These are phyloP conservation scores for Agraylea sexmaculata DNA, from an alignment of 1,140 invertebrate genomes.

Conservation along the genomic window DNA sequence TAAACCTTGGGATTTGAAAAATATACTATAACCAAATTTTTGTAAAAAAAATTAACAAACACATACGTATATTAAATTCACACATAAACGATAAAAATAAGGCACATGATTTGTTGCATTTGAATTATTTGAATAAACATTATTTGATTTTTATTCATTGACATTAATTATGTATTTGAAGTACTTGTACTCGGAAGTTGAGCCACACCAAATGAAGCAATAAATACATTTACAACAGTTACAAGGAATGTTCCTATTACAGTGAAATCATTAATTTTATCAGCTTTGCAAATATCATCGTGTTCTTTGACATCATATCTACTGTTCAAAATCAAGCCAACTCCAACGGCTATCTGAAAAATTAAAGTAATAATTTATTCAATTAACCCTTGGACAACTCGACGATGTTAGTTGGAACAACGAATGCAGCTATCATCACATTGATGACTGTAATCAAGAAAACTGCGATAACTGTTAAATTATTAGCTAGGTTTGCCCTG, in stretches of 20 bases:
- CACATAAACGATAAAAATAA: no score
- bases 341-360: constrained; percentile 64
- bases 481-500: constrained; percentile 55
- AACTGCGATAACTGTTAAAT: constrained; percentile 59
- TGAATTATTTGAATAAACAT: no score
- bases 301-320: constrained; percentile 65
- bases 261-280: constrained; percentile 72
- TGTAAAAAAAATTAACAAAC: no score
- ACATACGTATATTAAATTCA: no score
- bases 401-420: constrained; percentile 52
- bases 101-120: no score
- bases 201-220: constrained; percentile 73
- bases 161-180: no score
- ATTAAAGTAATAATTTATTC: no score
- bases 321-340: constrained; percentile 72
- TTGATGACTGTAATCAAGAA: constrained; percentile 64
- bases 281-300: constrained; percentile 57
- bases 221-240: constrained; percentile 74
- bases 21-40: no score
- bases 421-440: constrained; percentile 64
- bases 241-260: constrained; percentile 73
- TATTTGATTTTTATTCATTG: no score
- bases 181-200: no score
- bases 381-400: no score
- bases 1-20: no score